Base-by-base conservation (phyloP, 2,888 invertebrate genomes). In the Clepsis dumicolana region DNA sequence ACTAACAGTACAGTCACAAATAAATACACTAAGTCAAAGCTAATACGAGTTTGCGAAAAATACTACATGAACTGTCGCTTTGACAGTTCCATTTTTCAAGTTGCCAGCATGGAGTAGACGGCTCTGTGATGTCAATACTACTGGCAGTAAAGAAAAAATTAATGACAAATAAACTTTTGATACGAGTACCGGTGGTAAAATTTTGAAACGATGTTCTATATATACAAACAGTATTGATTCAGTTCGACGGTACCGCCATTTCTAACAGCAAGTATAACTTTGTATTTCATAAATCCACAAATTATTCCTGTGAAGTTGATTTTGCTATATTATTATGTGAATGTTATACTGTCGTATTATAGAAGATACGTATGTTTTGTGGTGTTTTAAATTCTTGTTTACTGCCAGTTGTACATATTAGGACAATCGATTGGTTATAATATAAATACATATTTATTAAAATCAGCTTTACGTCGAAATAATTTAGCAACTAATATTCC, bases 401-500 rank as follows among this genome's bases (percentile, higher is more conserved):
- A 48, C 12, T 21, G 21, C 1, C 48, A 21, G 48, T 48, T 21
- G 48, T 18, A 44, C 7, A 16, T 0, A n/a, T n/a, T n/a, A n/a
- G n/a, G 16, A 7, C 1, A 7, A 7, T 16, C 35, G 0, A 16
- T 21, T 21, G 10, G 21, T 48, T 48, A 12, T 48, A 18, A n/a
- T n/a, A 48, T 27, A 52, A 8, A 25, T 27, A 24, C n/a, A 25
- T 52, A 52, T 25, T 16, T 12, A 54, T 44, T 35, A 21, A 41
- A 66, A 54, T 35, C 7, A n/a, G 54, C 41, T 25, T 32, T 16
- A 52, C 29, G 32, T 18, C 54, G n/a, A 62, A 57, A 65, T 60
- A 66, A 66, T 56, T 66, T 66, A 14, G 68, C 68, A 64, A 68
- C 63, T 63, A 38, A 67, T 27, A 29, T 54, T 61, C 32, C 54